phyloP scores from a whole-genome alignment of 2,797 vertebrate species.

The Echiichthys vipera region DNA sequence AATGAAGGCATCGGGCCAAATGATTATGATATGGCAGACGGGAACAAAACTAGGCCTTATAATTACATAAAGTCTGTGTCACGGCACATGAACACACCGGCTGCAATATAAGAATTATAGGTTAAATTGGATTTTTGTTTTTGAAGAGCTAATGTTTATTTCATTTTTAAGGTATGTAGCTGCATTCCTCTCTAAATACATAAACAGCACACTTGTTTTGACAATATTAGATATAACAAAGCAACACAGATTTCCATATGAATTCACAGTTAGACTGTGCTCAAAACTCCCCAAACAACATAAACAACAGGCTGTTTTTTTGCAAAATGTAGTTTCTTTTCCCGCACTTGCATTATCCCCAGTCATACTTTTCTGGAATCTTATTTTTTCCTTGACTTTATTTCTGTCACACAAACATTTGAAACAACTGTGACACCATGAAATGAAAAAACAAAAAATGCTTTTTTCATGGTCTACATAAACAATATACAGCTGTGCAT shows the following conservation, averaged over 20 bases:
- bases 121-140: slow-evolving; percentile 59
- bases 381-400: slow-evolving; percentile 4
- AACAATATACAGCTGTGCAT: neutral
- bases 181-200: slow-evolving; percentile 47
- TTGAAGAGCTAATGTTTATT: slow-evolving; percentile 43
- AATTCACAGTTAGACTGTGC: slow-evolving; percentile 33
- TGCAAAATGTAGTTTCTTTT: slow-evolving; percentile 9
- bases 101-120: slow-evolving; percentile 59
- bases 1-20: slow-evolving; percentile 75
- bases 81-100: slow-evolving; percentile 39
- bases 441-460: neutral
- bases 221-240: slow-evolving; percentile 25
- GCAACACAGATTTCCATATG: slow-evolving; percentile 24
- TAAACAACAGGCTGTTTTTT: slow-evolving; percentile 12
- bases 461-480: neutral
- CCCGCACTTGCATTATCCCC: slow-evolving; percentile 29
- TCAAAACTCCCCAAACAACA: slow-evolving; percentile 26
- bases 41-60: slow-evolving; percentile 46
- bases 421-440: neutral
- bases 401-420: slow-evolving; percentile 10
- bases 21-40: slow-evolving; percentile 69
- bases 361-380: slow-evolving; percentile 7
- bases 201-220: slow-evolving; percentile 40
- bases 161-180: slow-evolving; percentile 42
- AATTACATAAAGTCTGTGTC: slow-evolving; percentile 42